Evolutionary conservation across 2,888 invertebrate genomes (phyloP), one percentile per base, ranked within the genome.

Genomic region (Notocelia uddmanniana): DNA sequence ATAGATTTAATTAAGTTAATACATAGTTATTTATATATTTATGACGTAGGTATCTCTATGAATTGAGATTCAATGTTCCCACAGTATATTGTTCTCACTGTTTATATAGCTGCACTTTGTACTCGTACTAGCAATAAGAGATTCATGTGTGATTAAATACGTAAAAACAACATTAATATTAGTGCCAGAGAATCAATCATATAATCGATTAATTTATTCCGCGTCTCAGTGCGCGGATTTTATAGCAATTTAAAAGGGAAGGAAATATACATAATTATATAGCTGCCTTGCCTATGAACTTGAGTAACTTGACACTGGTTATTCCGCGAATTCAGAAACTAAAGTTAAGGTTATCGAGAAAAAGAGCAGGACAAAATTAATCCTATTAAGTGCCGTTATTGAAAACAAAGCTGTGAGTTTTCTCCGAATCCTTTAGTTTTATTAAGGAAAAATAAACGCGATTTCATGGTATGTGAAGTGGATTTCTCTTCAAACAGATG

Each of bases 401-500:
- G 15, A 41, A 3, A 15, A 15, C 3, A 41, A 2, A 26, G 26
- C 41, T 41, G 41, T 41, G 41, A 41, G 11, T 41, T 41, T 41
- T 41, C 41, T 41, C 45, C 15, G 45, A 45, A 45, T 1, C 45
- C 45, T n/a, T 45, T n/a, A n/a, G n/a, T 45, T 45, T 8, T 45
- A 45, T 8, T 45, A 45, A n/a, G 45, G 6, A n/a, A 45, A n/a
- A 3, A 41, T n/a, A n/a, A 45, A n/a, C 45, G 6, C 45, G 15
- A 45, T 15, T 41, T 41, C 41, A 15, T 41, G 41, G 41, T n/a
- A 6, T 45, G 1, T n/a, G n/a, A n/a, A 45, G n/a, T 45, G n/a
- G 45, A 34, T 37, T 58, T 58, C 34, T 26, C 26, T 55, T 37
- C 45, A 45, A 23, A 41, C 21, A 59, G 6, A 23, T n/a, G 54